Base-by-base conservation (phyloP, 2,113 vertebrate genomes). In the Propithecus coquereli region DNA sequence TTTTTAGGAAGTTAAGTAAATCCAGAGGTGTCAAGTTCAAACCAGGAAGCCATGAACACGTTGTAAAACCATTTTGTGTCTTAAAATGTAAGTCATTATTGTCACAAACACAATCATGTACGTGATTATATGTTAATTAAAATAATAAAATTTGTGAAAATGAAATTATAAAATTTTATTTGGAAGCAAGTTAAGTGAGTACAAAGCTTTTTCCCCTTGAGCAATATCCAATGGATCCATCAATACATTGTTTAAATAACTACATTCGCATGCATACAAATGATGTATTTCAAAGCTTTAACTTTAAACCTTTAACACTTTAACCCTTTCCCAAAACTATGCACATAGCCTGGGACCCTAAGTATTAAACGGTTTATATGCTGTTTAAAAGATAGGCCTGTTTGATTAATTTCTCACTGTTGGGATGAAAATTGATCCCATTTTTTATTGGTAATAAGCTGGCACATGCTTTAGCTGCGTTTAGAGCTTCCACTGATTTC, bases 1-100 rank as follows among this genome's bases (percentile, higher is more conserved):
- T 95, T 85, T 70, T 95, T n/a, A 63, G 86, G 74, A 92, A 37
- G 61, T 63, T 91, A 76, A 83, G 22, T 87, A 84, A 91, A 86
- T 65, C 13, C 30, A 91, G 61, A 94, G 63, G 47, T 66, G 45
- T 91, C 68, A 83, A 34, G 40, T 76, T 95, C 52, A 70, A 87
- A 68, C 16, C 50, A 86, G 74, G 57, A 91, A 91, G 34, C 18
- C 8, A 73, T 50, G 17, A 95, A 17, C 50, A 87, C 30, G 11
- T 83, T 77, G 12, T 25, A 93, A 91, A 94, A 40, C 18, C 27
- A 85, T 83, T 91, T 86, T 74, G 32, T 83, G 27, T 92, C 66
- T 88, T 95, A 86, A 91, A 59, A 83, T 54, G 54, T 30, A 87
- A 82, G n/a, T 10, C 25, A 65, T 83, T 59, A 45, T 86, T 91